phyloP scores from a whole-genome alignment of 2,888 invertebrate species.

The Bugula neritina region DNA sequence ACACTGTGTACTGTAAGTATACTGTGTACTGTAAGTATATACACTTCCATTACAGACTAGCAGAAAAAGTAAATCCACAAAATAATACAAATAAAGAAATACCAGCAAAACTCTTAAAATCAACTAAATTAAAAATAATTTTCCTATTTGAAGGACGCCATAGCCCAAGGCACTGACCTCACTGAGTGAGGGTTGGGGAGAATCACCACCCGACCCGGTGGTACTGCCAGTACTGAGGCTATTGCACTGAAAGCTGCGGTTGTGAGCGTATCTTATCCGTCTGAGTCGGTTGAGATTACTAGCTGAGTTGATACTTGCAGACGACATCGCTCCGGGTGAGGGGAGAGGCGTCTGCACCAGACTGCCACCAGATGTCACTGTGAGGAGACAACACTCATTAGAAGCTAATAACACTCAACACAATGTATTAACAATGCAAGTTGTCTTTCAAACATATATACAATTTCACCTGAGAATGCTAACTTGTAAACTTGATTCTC shows the following conservation, averaged over 20 bases:
- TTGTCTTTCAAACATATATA: no score
- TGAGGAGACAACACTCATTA: not conserved
- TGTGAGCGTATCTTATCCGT: conserved; percentile 53
- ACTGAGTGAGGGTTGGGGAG: conserved; percentile 14
- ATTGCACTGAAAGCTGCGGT: conserved; percentile 18
- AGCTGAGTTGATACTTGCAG: conserved; percentile 45
- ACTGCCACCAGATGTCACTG: conserved; percentile 9
- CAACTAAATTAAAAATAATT: not conserved
- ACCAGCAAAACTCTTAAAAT: conserved; percentile 4
- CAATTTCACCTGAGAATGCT: no score
- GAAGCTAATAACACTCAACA: no score
- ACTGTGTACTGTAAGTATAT: no score
- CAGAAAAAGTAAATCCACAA: not conserved
- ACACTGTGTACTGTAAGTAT: no score
- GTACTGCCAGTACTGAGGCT: not conserved
- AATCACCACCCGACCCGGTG: not conserved
- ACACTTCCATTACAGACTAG: no score
- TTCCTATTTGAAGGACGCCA: no score
- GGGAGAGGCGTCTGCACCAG: conserved; percentile 37
- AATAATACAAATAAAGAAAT: no score
- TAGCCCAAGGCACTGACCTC: not conserved
- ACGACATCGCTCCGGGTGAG: conserved; percentile 41
- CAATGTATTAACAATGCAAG: no score
- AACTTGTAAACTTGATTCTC: no score
- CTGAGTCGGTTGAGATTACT: conserved; percentile 60